Evolutionary conservation across 2,113 vertebrate species (phyloP).

Genomic region (Trogon surrucura): DNA sequence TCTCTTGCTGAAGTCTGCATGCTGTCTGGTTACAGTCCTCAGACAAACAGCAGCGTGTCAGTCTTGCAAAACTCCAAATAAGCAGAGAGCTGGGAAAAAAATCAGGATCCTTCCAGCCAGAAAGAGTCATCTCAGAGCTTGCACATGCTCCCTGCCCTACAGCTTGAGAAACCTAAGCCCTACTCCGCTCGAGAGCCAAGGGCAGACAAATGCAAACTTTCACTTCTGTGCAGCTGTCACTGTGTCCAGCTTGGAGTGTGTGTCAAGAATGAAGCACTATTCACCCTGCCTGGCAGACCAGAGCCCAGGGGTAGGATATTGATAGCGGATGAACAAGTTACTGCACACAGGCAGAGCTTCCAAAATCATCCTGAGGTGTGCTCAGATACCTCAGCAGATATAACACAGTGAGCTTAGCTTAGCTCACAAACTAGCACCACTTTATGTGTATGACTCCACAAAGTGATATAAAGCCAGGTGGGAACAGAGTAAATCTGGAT

Average conservation of each 20-base stretch:
- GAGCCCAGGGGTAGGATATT: background rate
- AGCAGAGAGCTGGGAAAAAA: background rate
- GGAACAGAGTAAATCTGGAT: background rate
- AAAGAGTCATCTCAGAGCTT: background rate
- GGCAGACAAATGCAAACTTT: background rate
- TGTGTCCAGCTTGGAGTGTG: accelerated
- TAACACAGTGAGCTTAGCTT: background rate
- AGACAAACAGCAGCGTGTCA: background rate
- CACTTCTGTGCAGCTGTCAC: background rate
- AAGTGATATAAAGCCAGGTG: background rate
- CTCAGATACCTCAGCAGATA: background rate
- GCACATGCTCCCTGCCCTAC: background rate
- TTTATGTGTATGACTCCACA: background rate
- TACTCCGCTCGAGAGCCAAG: background rate
- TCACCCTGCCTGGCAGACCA: background rate
- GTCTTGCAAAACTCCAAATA: background rate
- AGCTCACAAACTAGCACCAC: background rate
- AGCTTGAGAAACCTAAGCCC: background rate
- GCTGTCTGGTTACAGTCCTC: background rate
- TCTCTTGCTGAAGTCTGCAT: background rate
- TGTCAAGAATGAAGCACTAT: background rate
- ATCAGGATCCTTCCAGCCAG: background rate
- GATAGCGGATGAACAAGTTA: background rate
- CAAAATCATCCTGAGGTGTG: background rate
- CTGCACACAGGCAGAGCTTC: background rate